phyloP scores from a whole-genome alignment of 2,113 vertebrate species.

The Clarias magur region DNA sequence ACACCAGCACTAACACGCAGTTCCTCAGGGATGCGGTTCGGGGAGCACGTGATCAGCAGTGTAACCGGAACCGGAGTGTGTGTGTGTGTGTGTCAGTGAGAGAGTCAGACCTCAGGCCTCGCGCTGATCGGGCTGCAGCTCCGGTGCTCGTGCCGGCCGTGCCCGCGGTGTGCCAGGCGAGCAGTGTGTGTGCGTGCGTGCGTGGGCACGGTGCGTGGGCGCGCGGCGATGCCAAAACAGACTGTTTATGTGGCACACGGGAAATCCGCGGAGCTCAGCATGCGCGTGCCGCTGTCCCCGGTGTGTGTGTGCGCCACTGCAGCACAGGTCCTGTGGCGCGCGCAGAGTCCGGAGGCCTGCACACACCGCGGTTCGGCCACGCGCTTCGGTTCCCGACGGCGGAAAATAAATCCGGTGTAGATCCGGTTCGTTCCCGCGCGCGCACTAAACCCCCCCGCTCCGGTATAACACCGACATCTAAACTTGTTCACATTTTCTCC shows the following conservation, averaged over 20 bases:
- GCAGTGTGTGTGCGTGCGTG: conserved; percentile 34
- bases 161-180: conserved; percentile 58
- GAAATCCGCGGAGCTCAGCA: conserved; percentile 48
- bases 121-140: background rate
- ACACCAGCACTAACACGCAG: background rate
- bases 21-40: background rate
- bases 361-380: conserved; percentile 64
- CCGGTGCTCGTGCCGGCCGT: conserved; percentile 43
- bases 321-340: conserved; percentile 44
- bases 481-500: conserved; percentile 5
- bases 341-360: conserved; percentile 52
- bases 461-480: background rate
- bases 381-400: conserved; percentile 47
- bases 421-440: background rate
- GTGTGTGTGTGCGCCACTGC: conserved; percentile 11
- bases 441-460: background rate
- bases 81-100: background rate
- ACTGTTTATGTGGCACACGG: conserved; percentile 44
- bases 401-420: background rate
- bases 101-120: conserved; percentile 21
- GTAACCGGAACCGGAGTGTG: conserved; percentile 3
- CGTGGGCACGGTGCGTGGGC: conserved; percentile 60
- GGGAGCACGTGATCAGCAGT: conserved; percentile 2
- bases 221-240: conserved; percentile 58
- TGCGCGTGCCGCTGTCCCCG: background rate